phyloP scores from a whole-genome alignment of 1,140 invertebrate genomes.

The Trissolcus basalis region DNA sequence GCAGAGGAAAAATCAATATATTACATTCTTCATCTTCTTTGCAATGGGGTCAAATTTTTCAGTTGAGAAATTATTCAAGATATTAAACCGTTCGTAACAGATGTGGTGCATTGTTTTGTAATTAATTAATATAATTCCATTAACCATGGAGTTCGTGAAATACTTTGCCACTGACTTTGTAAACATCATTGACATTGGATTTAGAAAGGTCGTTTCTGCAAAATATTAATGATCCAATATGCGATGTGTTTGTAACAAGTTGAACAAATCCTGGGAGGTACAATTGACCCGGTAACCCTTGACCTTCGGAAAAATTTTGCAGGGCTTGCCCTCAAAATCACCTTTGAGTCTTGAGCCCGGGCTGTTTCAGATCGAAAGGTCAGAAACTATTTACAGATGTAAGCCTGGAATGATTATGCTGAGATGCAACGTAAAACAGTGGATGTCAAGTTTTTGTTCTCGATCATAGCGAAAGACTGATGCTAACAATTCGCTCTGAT shows the following conservation, averaged over 20 bases:
- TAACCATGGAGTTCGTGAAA: constrained; percentile 3
- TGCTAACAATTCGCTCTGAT: constrained; percentile 19
- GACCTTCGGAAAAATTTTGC: constrained; percentile 49
- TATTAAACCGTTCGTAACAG: constrained; percentile 12
- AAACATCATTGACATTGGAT: not conserved
- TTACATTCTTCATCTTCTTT: constrained; percentile 1
- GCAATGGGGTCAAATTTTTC: constrained; percentile 20
- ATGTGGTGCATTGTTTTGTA: not conserved
- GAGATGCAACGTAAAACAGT: constrained; percentile 23
- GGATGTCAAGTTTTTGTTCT: constrained; percentile 33
- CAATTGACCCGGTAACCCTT: constrained; percentile 40
- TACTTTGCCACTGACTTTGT: constrained; percentile 6
- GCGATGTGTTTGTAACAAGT: not conserved
- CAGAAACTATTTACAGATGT: constrained; percentile 40
- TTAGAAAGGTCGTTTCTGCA: not conserved
- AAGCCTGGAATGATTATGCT: constrained; percentile 19
- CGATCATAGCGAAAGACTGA: constrained; percentile 37
- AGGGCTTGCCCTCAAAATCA: constrained; percentile 35
- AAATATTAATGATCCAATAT: not conserved
- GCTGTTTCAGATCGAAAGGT: constrained; percentile 33
- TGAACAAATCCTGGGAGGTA: constrained; percentile 11
- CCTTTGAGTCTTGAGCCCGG: constrained; percentile 23
- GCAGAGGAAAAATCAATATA: constrained; percentile 13
- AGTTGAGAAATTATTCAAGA: constrained; percentile 17
- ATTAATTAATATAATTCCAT: not conserved